These are phyloP conservation scores for Drosophila histrio DNA, from an alignment of 2,888 invertebrate genomes.

Conservation along the genomic window DNA sequence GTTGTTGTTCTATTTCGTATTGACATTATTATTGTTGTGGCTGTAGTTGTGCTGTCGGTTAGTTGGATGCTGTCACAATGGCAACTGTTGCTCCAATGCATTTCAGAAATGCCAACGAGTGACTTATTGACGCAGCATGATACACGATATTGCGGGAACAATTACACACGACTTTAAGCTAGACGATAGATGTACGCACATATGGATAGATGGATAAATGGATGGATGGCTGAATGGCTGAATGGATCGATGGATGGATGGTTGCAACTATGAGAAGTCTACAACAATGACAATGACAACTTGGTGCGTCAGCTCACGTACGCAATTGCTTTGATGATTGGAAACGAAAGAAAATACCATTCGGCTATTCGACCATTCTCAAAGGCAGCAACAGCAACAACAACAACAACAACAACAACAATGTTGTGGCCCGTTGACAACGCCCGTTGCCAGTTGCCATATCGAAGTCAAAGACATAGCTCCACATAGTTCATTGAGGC, in stretches of 20 bases:
- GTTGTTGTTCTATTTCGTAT: too few relatives aligned
- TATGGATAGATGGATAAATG: slow-evolving; percentile 5
- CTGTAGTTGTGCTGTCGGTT: not conserved
- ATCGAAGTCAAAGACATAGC: slow-evolving; percentile 32
- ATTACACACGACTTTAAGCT: slow-evolving; percentile 44
- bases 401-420: slow-evolving; percentile 1
- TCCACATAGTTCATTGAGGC: slow-evolving; percentile 61
- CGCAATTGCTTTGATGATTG: slow-evolving; percentile 76
- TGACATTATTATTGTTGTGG: not conserved
- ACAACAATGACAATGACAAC: slow-evolving; percentile 30
- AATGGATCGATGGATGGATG: slow-evolving; percentile 6
- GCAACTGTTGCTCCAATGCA: slow-evolving; percentile 51
- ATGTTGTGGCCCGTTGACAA: slow-evolving; percentile 51
- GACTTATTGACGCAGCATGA: slow-evolving; percentile 77
- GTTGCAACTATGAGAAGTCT: slow-evolving; percentile 9
- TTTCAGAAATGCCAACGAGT: slow-evolving; percentile 68
- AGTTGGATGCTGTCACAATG: slow-evolving; percentile 17
- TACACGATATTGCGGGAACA: slow-evolving; percentile 49
- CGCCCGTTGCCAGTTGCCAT: slow-evolving; percentile 45
- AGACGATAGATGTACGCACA: slow-evolving; percentile 24
- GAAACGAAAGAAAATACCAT: slow-evolving; percentile 58
- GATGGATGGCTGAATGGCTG: slow-evolving; percentile 5
- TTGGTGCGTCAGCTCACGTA: slow-evolving; percentile 68
- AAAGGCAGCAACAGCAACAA: slow-evolving; percentile 17
- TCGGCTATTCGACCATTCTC: slow-evolving; percentile 32